Base-by-base conservation (phyloP, 2,888 invertebrate species). In the Trissolcus brochymenae region DNA sequence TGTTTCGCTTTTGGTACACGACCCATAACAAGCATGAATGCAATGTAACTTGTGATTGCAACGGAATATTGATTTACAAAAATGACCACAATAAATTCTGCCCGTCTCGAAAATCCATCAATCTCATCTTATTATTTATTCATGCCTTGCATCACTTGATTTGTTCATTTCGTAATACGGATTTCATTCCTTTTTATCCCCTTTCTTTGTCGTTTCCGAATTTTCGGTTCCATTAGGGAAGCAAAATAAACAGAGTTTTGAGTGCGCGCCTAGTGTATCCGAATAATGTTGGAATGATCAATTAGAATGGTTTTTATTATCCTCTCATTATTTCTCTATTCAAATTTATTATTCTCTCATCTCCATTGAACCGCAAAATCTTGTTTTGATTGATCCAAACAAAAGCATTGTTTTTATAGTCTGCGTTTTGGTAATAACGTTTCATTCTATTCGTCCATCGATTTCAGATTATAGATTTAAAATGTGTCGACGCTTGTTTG, bases 1-100 rank as follows among this genome's bases (percentile, higher is more conserved):
- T 55, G 57, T 25, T 64, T 56, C 72, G 67, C 61, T 78, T 80
- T 78, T 78, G 78, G 65, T 64, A 60, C 76, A 68, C 56, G 60
- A 35, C 35, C 60, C 66, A 65, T 59, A 64, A 59, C 59, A 59
- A 21, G 16, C 17, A 17, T 53, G 53, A 67, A 59, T 53, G 6
- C 50, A 46, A 46, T 16, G 46, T 46, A 46, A 46, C 46, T 46
- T 46, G n/a, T n/a, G 46, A 46, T 46, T 46, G n/a, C 16, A n/a
- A 46, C 46, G 16, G 16, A 46, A 46, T 46, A 46, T 46, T 46
- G 14, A 46, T 46, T 16, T 46, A 35, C 2, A 35, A 35, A 35
- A 11, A 35, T 29, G 21, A 35, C 46, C 41, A 17, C 29, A 29
- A 16, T 64, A 54, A 35, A 35, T 35, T 35, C 9, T 35, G 11